These are phyloP conservation scores for Emydoidea blandingii DNA, from an alignment of 2,797 vertebrate species.

Conservation along the genomic window DNA sequence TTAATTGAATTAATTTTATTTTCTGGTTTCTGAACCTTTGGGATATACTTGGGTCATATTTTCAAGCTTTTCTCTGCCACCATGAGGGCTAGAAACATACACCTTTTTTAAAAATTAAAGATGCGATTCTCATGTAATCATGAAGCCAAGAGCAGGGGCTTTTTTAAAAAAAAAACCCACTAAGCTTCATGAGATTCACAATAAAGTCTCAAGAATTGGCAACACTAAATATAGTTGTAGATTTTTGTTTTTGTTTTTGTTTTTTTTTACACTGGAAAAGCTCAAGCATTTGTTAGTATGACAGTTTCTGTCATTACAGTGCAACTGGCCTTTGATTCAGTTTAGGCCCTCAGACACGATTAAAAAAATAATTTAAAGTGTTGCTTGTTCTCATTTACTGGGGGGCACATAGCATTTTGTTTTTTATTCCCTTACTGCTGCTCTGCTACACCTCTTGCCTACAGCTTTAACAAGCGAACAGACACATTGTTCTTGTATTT, in stretches of 20 bases:
- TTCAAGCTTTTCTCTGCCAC: neutral
- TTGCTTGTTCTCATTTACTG: neutral
- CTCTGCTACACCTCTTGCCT: neutral
- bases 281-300: neutral
- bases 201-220: neutral
- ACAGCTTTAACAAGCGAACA: neutral
- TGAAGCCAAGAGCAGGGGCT: neutral
- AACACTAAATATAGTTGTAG: neutral
- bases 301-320: neutral
- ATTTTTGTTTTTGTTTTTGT: neutral
- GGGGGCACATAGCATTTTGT: neutral
- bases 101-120: neutral
- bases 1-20: neutral
- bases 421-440: neutral
- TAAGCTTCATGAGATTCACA: neutral
- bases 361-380: neutral
- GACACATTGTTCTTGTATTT: neutral
- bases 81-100: neutral
- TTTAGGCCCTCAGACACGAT: neutral
- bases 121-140: accelerated
- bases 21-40: neutral
- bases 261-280: accelerated
- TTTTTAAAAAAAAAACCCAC: neutral
- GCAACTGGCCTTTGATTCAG: neutral
- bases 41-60: neutral